Conservation (phyloP, 2,888 invertebrate species). For the Bugulina stolonifera region DNA sequence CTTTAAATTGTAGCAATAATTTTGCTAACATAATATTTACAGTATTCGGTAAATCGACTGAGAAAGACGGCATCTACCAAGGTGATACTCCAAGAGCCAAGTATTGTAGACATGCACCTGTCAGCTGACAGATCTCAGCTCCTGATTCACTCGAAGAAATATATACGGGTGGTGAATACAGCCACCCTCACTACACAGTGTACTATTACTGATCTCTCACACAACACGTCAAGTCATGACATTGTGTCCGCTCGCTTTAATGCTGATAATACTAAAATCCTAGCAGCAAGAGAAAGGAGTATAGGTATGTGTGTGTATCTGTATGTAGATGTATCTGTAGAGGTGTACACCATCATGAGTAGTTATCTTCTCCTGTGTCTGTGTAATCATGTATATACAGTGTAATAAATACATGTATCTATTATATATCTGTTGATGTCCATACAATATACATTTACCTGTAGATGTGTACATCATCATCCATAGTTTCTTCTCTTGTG, state of each 20-base stretch:
- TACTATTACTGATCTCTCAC: not conserved
- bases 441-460: no score
- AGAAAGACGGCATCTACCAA: not conserved
- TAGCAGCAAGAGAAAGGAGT: conserved; percentile 12
- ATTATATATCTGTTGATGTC: no score
- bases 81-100: conserved; percentile 10
- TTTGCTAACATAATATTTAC: no score
- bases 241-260: conserved; percentile 1
- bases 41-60: not conserved
- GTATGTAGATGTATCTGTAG: no score
- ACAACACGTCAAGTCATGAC: conserved; percentile 9
- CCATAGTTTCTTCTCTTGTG: no score
- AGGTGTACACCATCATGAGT: no score
- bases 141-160: conserved; percentile 14
- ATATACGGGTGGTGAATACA: not conserved
- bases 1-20: not conserved
- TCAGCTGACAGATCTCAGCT: conserved; percentile 6
- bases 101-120: not conserved
- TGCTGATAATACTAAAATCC: not conserved
- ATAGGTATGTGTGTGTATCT: not conserved
- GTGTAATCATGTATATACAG: no score
- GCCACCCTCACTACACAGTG: not conserved
- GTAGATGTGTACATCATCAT: no score
- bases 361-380: no score
- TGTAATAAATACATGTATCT: no score